Percentiles rank a stretch among this genome's conserved stretches.
These are phyloP conservation scores for Acanthiza pusilla DNA, from an alignment of 2,797 vertebrate genomes.

Conservation along the genomic window DNA sequence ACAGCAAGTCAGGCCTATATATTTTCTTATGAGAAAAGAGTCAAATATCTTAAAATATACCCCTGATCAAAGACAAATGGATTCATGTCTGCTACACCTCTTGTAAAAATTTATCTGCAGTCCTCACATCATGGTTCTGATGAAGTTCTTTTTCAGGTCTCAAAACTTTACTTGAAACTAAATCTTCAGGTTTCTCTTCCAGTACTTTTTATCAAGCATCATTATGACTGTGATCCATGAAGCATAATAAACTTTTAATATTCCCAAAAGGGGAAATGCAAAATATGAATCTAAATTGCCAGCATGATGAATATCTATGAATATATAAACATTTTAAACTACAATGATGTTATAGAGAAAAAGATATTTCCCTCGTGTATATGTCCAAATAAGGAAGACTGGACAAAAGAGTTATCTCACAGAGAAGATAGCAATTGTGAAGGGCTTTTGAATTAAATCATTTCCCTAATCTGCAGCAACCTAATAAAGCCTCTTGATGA, in stretches of 20 bases:
- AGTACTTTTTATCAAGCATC: neutral
- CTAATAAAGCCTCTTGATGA: conserved; percentile 14
- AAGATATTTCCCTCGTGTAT: conserved; percentile 24
- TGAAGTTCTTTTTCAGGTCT: neutral
- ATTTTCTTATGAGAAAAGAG: neutral
- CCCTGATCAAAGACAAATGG: neutral
- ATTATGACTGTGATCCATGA: neutral
- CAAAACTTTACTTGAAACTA: conserved; percentile 7
- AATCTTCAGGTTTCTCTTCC: neutral
- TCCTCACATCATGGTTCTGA: neutral
- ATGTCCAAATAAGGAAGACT: neutral
- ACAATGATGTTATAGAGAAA: neutral
- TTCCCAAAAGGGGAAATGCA: neutral
- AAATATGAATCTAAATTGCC: conserved; percentile 17
- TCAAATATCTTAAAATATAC: neutral
- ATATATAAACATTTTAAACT: conserved; percentile 22
- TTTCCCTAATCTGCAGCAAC: neutral
- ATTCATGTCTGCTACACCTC: neutral
- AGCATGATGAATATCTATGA: conserved; percentile 8
- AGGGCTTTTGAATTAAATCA: neutral
- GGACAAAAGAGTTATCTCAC: conserved; percentile 14
- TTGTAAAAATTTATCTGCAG: neutral
- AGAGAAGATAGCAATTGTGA: neutral
- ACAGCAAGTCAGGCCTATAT: neutral
- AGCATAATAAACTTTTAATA: neutral